These are phyloP conservation scores for Busseola fusca DNA, from an alignment of 2,888 invertebrate genomes.

Conservation along the genomic window DNA sequence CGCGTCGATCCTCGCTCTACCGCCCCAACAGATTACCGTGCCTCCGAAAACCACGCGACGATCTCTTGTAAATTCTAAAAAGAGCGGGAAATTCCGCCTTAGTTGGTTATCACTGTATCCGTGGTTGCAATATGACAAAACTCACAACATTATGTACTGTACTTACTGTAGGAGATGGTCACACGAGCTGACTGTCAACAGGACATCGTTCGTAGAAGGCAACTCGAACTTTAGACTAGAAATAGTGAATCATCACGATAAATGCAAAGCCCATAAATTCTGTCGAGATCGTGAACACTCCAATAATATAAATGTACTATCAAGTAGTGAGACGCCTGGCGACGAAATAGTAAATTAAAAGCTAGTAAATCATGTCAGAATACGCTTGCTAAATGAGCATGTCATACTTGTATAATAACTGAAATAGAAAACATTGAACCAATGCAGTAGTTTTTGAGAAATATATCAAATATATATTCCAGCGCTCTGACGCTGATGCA, in stretches of 20 bases:
- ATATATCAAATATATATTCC: conserved; percentile 2
- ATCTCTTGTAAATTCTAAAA: conserved; percentile 75
- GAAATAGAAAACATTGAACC: conserved; percentile 9
- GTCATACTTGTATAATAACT: conserved; percentile 4
- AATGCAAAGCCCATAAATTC: conserved; percentile 93
- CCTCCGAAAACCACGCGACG: conserved; percentile 55
- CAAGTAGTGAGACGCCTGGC: conserved; percentile 36
- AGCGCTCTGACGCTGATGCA: neutral
- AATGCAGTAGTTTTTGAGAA: conserved; percentile 2
- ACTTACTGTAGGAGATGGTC: conserved; percentile 93
- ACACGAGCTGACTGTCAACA: conserved; percentile 89
- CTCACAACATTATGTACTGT: conserved; percentile 92
- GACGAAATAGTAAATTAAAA: conserved; percentile 43
- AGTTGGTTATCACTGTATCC: conserved; percentile 92
- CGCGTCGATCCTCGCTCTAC: conserved; percentile 71
- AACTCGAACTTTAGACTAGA: conserved; percentile 93
- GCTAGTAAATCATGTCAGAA: conserved; percentile 21
- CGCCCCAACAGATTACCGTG: conserved; percentile 75
- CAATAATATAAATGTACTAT: conserved; percentile 53
- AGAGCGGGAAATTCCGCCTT: conserved; percentile 91
- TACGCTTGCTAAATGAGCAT: conserved; percentile 9
- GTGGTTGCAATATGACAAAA: conserved; percentile 93
- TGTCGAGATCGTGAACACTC: conserved; percentile 87
- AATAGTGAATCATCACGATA: conserved; percentile 94
- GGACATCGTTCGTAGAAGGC: conserved; percentile 94